A percentile compares a stretch with the other conserved stretches of the same genome.
Conservation (phyloP, 2,888 invertebrate genomes). For the Pandemis corylana region DNA sequence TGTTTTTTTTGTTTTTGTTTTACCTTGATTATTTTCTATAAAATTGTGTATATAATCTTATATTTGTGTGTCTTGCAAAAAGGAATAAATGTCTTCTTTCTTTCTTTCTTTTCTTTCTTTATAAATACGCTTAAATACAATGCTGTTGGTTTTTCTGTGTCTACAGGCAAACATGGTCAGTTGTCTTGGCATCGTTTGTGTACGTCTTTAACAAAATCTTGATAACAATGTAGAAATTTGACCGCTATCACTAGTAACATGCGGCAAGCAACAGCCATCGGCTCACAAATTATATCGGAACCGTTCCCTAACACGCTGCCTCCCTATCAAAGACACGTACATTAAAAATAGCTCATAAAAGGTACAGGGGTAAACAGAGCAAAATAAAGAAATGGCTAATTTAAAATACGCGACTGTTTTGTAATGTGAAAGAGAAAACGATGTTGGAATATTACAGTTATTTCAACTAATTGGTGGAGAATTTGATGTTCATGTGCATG, state of each 20-base stretch:
- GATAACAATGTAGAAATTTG: not conserved
- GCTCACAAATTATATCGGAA: conserved; percentile 40
- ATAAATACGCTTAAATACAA: too few relatives aligned
- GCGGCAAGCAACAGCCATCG: not conserved
- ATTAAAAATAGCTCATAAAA: conserved; percentile 25
- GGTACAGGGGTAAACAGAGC: not conserved
- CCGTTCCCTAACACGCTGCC: conserved; percentile 30
- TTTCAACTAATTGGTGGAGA: not conserved
- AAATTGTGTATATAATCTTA: too few relatives aligned
- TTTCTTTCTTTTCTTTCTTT: too few relatives aligned
- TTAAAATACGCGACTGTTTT: not conserved
- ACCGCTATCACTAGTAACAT: not conserved
- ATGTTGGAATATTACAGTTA: not conserved
- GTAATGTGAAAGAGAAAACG: not conserved
- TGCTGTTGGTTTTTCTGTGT: too few relatives aligned
- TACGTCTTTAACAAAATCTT: too few relatives aligned
- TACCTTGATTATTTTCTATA: too few relatives aligned
- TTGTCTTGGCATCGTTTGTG: too few relatives aligned
- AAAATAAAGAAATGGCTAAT: not conserved
- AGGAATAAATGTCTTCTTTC: too few relatives aligned
- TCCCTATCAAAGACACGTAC: conserved; percentile 30
- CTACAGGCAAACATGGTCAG: too few relatives aligned
- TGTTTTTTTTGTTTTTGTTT: too few relatives aligned
- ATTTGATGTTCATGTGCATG: not conserved
- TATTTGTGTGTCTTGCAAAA: too few relatives aligned